These are phyloP conservation scores for Drosophila conformis DNA, from an alignment of 2,888 invertebrate species.

Conservation along the genomic window DNA sequence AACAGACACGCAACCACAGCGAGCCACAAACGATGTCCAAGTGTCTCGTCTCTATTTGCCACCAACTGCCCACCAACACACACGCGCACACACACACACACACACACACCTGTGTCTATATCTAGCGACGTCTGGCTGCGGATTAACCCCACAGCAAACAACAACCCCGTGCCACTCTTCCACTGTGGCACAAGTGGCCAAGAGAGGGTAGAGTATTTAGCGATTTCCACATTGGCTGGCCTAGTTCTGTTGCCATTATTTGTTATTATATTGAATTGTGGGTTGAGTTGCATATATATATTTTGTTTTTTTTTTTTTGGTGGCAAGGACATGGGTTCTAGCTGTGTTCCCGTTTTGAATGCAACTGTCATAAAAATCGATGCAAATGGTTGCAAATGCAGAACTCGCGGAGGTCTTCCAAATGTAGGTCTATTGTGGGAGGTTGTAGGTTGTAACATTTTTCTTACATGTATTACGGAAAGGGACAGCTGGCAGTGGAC, in stretches of 20 bases:
- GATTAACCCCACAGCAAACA: constrained; percentile 58
- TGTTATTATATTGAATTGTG: constrained; percentile 57
- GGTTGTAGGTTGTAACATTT: background rate
- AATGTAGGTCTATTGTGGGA: constrained; percentile 13
- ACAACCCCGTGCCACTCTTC: constrained; percentile 15
- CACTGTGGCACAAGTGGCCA: constrained; percentile 33
- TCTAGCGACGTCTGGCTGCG: constrained; percentile 42
- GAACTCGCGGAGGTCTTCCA: constrained; percentile 14
- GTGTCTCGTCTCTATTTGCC: constrained; percentile 40
- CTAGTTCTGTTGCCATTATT: constrained; percentile 67
- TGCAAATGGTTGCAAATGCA: constrained; percentile 28
- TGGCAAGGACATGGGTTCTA: constrained; percentile 64
- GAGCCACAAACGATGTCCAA: constrained; percentile 17
- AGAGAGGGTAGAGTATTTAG: constrained; percentile 31
- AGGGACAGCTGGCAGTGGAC: background rate
- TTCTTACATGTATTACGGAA: background rate
- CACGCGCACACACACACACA: constrained; percentile 7
- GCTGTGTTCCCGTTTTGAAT: constrained; percentile 30
- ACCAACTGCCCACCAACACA: constrained; percentile 2
- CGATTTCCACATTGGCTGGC: constrained; percentile 57
- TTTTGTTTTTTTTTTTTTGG: constrained; percentile 18
- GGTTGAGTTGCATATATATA: constrained; percentile 10
- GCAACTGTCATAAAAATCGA: constrained; percentile 51
- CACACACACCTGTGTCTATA: constrained; percentile 38
- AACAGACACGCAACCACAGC: constrained; percentile 51